Evolutionary conservation across 2,113 vertebrate genomes (phyloP), one percentile per base, ranked within the genome.

Genomic region (Nothobranchius furzeri): DNA sequence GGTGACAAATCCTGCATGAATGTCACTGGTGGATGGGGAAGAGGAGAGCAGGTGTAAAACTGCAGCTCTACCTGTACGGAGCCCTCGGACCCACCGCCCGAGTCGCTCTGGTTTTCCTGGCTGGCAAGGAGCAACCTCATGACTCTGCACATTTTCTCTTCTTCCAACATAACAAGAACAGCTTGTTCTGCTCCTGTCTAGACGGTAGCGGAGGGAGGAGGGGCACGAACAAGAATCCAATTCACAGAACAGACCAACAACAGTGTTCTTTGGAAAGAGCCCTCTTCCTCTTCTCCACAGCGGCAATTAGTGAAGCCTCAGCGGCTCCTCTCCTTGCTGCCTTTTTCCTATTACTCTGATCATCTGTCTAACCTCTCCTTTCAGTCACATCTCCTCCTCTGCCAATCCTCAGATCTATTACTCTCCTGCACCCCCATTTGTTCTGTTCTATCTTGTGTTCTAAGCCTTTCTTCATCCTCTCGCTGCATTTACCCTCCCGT

Each of bases 181-280:
- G 87, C 83, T 82, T 88, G 86, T 78, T 81, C 76, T 85, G 80
- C 80, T 84, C 85, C 89, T 82, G 89, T 93, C 86, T 92, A 94
- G 92, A 94, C 79, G 72, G 75, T 15, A 57, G 64, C 30, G 13
- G 52, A 25, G 70, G 68, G 61, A 64, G 74, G 58, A 61, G 69
- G 60, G 47, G 45, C 59, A 35, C 81, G 88, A 83, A 78, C 56
- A 80, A 73, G 73, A 73, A 79, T 87, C 69, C 40, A 14, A 30
- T 78, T 89, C 83, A 86, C 87, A 87, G 90, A 89, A 90, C 73
- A 92, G 81, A 75, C 68, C 85, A 90, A 83, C 83, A 86, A 24
- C 63, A 90, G 76, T 65, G 55, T 87, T 86, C 87, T 89, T 82
- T 83, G 89, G 79, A 89, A 82, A 87, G 66, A 83, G 47, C 79